phyloP scores from a whole-genome alignment of 1,140 invertebrate genomes.

The Chironomus tepperi region DNA sequence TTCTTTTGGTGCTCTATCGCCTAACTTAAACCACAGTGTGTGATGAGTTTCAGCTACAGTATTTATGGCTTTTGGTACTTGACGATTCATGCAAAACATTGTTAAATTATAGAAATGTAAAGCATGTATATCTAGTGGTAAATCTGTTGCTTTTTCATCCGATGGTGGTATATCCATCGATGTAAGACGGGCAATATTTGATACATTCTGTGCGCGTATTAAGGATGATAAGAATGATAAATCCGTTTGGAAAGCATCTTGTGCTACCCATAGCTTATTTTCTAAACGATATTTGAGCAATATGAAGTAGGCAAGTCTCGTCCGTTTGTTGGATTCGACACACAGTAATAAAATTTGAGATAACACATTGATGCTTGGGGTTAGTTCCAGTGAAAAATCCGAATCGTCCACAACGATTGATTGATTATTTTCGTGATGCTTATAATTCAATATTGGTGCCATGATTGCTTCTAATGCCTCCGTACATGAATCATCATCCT shows the following conservation, averaged over 20 bases:
- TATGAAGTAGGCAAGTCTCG: constrained; percentile 32
- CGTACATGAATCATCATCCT: constrained; percentile 41
- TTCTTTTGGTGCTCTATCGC: constrained; percentile 32
- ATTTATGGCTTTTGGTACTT: constrained; percentile 33
- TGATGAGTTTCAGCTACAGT: constrained; percentile 39
- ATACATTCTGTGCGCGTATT: constrained; percentile 31
- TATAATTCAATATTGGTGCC: constrained; percentile 42
- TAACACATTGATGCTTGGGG: constrained; percentile 45
- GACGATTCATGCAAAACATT: constrained; percentile 42
- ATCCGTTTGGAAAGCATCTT: constrained; percentile 34
- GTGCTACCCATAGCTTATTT: constrained; percentile 35
- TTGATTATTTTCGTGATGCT: constrained; percentile 34
- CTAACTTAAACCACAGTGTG: constrained; percentile 37
- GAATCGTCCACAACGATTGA: constrained; percentile 43
- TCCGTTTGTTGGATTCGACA: constrained; percentile 33
- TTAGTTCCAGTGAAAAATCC: constrained; percentile 44
- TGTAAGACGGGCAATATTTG: constrained; percentile 34
- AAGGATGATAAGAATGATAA: constrained; percentile 32
- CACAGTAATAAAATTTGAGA: constrained; percentile 37
- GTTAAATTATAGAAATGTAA: constrained; percentile 43
- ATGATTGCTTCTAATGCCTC: constrained; percentile 44
- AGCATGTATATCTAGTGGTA: constrained; percentile 28
- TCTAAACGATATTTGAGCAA: constrained; percentile 33
- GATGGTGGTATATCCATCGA: constrained; percentile 31
- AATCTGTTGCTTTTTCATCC: constrained; percentile 24